These are phyloP conservation scores for Cecropterus lyciades DNA, from an alignment of 1,140 invertebrate species.

Conservation along the genomic window DNA sequence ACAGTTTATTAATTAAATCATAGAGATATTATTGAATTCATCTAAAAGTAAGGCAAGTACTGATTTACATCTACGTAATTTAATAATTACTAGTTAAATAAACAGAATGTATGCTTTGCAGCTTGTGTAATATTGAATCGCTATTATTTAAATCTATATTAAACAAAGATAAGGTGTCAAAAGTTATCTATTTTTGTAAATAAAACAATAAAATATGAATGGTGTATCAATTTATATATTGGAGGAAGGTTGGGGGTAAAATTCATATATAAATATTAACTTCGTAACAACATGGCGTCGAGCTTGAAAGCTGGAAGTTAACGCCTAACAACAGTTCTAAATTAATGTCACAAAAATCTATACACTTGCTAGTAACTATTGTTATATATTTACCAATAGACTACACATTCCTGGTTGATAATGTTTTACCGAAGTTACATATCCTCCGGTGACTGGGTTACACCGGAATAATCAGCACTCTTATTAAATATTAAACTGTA, in stretches of 20 bases:
- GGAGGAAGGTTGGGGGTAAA: neutral
- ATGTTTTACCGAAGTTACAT: neutral
- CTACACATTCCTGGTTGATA: neutral
- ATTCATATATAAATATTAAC: conserved; percentile 8
- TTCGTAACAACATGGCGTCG: conserved; percentile 10
- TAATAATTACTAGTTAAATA: no score
- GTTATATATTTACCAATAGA: neutral
- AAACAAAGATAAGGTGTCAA: no score
- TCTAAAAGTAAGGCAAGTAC: no score
- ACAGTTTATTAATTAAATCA: no score
- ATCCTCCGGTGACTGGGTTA: neutral
- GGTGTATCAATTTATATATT: conserved; percentile 16
- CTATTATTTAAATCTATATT: no score
- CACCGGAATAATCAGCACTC: neutral
- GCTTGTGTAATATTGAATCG: no score
- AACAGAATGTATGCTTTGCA: no score
- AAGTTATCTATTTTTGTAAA: no score
- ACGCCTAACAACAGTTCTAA: conserved; percentile 2
- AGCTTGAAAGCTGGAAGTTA: neutral
- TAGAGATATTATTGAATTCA: no score
- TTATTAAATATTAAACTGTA: neutral
- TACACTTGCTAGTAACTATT: neutral
- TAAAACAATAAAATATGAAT: no score
- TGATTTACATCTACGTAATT: no score
- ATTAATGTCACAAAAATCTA: neutral